Conservation (phyloP, 2,113 vertebrate genomes). For the Glaucidium brasilianum region DNA sequence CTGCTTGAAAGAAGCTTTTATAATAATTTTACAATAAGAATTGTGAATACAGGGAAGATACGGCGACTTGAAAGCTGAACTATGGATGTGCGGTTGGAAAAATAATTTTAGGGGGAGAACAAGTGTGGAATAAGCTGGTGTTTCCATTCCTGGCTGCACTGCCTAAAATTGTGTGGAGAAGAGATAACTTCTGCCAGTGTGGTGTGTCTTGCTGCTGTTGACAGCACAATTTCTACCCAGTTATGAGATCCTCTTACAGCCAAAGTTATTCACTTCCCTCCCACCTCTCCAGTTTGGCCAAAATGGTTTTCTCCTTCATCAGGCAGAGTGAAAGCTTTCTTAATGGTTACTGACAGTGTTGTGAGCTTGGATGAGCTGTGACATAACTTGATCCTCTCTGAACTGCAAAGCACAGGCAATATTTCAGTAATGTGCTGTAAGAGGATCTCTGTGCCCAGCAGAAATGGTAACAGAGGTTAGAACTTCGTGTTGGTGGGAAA, state of each 20-base stretch:
- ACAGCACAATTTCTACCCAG: not conserved
- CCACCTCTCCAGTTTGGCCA: not conserved
- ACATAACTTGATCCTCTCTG: not conserved
- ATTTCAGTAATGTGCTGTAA: not conserved
- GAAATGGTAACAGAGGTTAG: not conserved
- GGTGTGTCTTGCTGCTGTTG: not conserved
- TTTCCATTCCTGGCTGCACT: not conserved
- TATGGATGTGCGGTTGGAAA: not conserved
- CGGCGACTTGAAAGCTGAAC: not conserved
- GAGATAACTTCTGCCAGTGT: not conserved
- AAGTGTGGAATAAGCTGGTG: not conserved
- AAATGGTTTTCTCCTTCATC: not conserved
- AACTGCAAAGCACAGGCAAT: not conserved
- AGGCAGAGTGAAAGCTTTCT: not conserved
- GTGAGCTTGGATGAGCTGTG: not conserved
- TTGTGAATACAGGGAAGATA: not conserved
- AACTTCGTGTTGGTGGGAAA: not conserved
- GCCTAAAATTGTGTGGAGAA: not conserved
- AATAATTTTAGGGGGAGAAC: not conserved
- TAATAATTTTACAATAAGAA: not conserved
- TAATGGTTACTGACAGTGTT: not conserved
- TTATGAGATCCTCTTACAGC: not conserved
- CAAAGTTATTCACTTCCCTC: not conserved
- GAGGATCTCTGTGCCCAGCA: not conserved
- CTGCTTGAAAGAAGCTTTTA: not conserved